phyloP scores from a whole-genome alignment of 2,888 invertebrate species.

The Plagodis dolabraria region DNA sequence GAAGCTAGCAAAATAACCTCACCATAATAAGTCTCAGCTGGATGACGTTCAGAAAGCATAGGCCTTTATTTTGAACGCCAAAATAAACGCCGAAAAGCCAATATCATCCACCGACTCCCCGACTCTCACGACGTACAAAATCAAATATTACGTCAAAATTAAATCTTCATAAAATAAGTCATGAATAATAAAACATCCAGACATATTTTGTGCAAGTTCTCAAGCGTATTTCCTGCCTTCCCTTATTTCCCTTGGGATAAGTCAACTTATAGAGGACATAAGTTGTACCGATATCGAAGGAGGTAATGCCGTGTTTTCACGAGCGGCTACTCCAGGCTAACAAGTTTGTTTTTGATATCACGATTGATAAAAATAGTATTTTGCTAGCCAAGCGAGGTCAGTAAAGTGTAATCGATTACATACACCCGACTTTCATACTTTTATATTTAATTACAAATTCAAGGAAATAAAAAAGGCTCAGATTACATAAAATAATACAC shows the following conservation, averaged over 20 bases:
- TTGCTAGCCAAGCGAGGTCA: not conserved
- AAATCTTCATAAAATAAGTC: conserved; percentile 53
- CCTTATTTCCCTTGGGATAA: conserved; percentile 81
- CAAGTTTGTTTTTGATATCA: not conserved
- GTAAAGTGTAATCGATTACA: no score
- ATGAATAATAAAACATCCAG: conserved; percentile 66
- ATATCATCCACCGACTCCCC: no score
- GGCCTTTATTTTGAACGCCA: no score
- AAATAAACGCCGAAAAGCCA: no score
- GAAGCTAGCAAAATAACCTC: no score
- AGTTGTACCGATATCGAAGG: conserved; percentile 66
- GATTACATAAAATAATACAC: no score
- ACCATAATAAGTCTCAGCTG: no score
- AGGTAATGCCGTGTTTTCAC: conserved; percentile 24
- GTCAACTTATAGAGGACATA: conserved; percentile 78
- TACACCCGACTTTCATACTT: no score
- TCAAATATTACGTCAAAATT: conserved; percentile 41
- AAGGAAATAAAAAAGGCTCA: no score
- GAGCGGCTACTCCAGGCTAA: conserved; percentile 11
- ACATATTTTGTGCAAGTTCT: conserved; percentile 75
- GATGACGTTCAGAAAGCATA: no score
- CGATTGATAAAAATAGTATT: not conserved
- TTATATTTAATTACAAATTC: no score
- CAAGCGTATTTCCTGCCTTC: conserved; percentile 73
- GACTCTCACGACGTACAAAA: no score